A percentile compares a stretch with the other conserved stretches of the same genome.
phyloP scores from a whole-genome alignment of 2,888 invertebrate genomes.

The Panorpa germanica region DNA sequence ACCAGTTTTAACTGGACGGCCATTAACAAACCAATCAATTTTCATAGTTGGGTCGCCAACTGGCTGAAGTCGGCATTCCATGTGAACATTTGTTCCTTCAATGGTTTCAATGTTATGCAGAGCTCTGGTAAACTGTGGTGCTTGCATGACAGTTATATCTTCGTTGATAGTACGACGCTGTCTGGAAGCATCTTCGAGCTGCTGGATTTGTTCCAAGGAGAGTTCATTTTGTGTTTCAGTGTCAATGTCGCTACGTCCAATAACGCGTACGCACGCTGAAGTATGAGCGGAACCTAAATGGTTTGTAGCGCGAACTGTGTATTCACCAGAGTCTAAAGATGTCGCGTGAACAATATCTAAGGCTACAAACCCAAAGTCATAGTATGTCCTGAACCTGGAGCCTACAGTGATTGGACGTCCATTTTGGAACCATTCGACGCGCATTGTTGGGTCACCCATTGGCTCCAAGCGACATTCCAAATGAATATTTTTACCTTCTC shows the following conservation, averaged over 20 bases:
- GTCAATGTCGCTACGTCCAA: slow-evolving; percentile 60
- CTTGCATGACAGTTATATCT: slow-evolving; percentile 66
- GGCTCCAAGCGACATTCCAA: slow-evolving; percentile 84
- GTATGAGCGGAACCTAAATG: slow-evolving; percentile 85
- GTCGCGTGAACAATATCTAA: slow-evolving; percentile 88
- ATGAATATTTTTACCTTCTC: slow-evolving; percentile 80
- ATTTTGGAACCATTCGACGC: slow-evolving; percentile 92
- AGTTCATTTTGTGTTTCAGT: slow-evolving; percentile 86
- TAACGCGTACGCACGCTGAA: slow-evolving; percentile 73
- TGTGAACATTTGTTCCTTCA: slow-evolving; percentile 79
- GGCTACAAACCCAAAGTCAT: slow-evolving; percentile 95
- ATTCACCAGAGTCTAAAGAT: slow-evolving; percentile 88
- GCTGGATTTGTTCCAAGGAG: slow-evolving; percentile 79
- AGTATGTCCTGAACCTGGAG: slow-evolving; percentile 83
- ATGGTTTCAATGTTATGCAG: slow-evolving; percentile 78
- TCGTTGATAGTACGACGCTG: slow-evolving; percentile 52
- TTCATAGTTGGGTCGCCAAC: slow-evolving; percentile 83
- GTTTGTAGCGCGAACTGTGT: slow-evolving; percentile 85
- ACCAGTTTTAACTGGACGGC: slow-evolving; percentile 77
- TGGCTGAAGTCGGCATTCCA: slow-evolving; percentile 80
- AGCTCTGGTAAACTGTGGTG: slow-evolving; percentile 73
- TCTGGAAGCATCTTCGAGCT: slow-evolving; percentile 63
- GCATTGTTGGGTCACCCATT: slow-evolving; percentile 90
- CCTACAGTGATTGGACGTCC: slow-evolving; percentile 76
- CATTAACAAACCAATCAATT: slow-evolving; percentile 94